These are phyloP conservation scores for Psilopogon haemacephalus DNA, from an alignment of 2,113 vertebrate genomes.

Conservation along the genomic window DNA sequence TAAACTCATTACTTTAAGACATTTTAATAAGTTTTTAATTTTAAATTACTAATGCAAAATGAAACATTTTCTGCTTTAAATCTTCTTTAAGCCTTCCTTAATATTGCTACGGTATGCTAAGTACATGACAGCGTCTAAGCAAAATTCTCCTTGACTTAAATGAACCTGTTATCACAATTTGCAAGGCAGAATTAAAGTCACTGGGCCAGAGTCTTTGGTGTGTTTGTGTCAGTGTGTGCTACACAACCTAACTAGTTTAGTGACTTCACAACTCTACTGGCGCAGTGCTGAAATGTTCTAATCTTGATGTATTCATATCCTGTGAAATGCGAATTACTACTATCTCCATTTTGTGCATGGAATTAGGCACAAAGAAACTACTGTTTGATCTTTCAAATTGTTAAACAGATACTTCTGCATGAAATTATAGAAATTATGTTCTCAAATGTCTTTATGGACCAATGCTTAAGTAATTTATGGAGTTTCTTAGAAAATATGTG, in stretches of 20 bases:
- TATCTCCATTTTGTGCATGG: not conserved
- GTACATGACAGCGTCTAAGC: not conserved
- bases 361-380: not conserved
- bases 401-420: not conserved
- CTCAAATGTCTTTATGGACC: not conserved
- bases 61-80: slow-evolving; percentile 17
- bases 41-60: not conserved
- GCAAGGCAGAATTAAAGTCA: slow-evolving; percentile 23
- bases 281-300: not conserved
- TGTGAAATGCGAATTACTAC: not conserved
- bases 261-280: not conserved
- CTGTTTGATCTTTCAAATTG: not conserved
- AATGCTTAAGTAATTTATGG: not conserved
- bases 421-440: not conserved
- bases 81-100: slow-evolving; percentile 15
- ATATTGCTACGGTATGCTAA: not conserved
- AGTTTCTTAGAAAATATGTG: not conserved
- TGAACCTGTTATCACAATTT: slow-evolving; percentile 12
- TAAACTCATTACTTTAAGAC: not conserved
- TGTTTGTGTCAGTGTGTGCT: not conserved
- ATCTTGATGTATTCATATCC: not conserved
- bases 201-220: not conserved
- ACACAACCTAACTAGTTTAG: not conserved
- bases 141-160: slow-evolving; percentile 1
- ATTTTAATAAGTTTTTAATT: not conserved